phyloP scores from a whole-genome alignment of 2,888 invertebrate species.

The Phragmatobia fuliginosa region DNA sequence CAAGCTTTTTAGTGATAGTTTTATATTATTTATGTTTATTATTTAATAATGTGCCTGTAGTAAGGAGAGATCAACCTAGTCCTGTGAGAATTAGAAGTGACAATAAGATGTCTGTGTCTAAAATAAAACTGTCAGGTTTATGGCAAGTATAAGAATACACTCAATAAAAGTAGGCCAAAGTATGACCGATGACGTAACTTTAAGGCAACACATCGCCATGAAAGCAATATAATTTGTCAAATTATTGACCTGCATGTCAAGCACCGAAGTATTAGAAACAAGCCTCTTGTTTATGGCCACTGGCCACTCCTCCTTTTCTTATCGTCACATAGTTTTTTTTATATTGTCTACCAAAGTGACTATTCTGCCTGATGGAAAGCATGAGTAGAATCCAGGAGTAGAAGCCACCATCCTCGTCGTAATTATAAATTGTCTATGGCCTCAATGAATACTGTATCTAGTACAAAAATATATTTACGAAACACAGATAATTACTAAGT shows the following conservation, averaged over 20 bases:
- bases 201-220: neutral
- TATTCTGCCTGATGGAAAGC: too few relatives aligned
- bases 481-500: too few relatives aligned
- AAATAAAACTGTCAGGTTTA: neutral
- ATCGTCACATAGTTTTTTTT: too few relatives aligned
- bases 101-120: neutral
- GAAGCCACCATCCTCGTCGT: too few relatives aligned
- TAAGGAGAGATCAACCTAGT: too few relatives aligned
- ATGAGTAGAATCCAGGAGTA: too few relatives aligned
- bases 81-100: too few relatives aligned
- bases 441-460: too few relatives aligned
- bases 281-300: neutral
- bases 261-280: neutral
- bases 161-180: neutral
- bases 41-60: neutral
- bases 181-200: neutral
- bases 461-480: too few relatives aligned
- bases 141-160: neutral
- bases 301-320: too few relatives aligned
- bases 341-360: too few relatives aligned
- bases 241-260: neutral
- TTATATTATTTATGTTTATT: neutral
- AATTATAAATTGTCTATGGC: too few relatives aligned
- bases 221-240: neutral
- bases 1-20: neutral